Base-by-base conservation (phyloP, 2,888 invertebrate genomes). In the Agrotis segetum region DNA sequence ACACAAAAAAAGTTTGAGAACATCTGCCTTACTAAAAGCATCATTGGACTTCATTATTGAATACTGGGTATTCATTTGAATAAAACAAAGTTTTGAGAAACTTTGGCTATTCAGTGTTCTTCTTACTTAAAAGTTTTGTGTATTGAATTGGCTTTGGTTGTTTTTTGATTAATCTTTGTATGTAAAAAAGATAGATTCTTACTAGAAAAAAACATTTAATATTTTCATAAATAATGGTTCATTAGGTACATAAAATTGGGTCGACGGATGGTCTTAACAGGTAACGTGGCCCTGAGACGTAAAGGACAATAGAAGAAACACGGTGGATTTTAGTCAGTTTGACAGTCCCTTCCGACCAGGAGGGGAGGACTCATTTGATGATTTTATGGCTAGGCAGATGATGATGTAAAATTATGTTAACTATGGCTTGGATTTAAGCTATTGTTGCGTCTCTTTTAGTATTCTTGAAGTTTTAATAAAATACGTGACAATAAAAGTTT, bases 401-500 rank as follows among this genome's bases (percentile, higher is more conserved):
- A 40, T 11, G 40, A 11, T 11, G 40, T 40, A 1, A 11, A 40
- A 40, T 9, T 59, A 74, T 67, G 40, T 62, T 60, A 71, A 80
- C 50, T 76, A 46, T 52, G 56, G 71, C 50, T 62, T 52, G 44
- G n/a, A 44, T 44, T 62, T 34, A 5, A 50, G 29, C 59, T 14
- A 63, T 74, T 52, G 64, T 64, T 60, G 34, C 56, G 29, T 56
- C 53, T 64, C 46, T 16, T 70, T 56, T 59, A 34, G 46, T 72
- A 73, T 72, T 79, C 71, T 61, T 73, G 49, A 81, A 81, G 76
- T 83, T 88, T 87, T 83, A 82, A 84, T 84, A 86, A 88, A 87
- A 85, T 87, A 88, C 89, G 89, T 88, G 89, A 86, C 87, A 73
- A 62, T 73, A 79, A 79, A 83, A 86, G 49, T 83, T 80, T 72